phyloP scores from a whole-genome alignment of 2,888 invertebrate genomes.

The Dasysyrphus tricinctus region DNA sequence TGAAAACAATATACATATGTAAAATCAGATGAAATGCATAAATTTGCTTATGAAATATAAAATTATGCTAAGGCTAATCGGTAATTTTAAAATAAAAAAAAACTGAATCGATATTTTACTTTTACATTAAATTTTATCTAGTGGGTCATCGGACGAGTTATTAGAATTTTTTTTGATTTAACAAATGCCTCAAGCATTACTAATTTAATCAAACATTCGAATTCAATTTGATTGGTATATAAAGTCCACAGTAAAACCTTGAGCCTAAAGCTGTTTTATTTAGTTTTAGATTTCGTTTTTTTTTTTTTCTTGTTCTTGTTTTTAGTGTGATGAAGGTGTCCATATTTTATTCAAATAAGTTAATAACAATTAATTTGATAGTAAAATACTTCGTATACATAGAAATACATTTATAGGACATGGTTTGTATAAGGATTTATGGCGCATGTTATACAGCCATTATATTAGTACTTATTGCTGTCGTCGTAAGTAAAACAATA shows the following conservation, averaged over 20 bases:
- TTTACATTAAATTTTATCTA: neutral
- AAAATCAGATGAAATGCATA: neutral
- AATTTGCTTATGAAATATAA: neutral
- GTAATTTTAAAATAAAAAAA: too few species aligned
- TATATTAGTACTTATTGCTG: too few species aligned
- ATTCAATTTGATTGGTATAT: neutral
- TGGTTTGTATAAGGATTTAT: too few species aligned
- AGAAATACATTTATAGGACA: neutral
- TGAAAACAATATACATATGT: too few species aligned
- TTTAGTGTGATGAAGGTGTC: neutral
- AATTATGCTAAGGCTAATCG: conserved; percentile 18
- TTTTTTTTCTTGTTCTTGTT: neutral
- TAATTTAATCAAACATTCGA: neutral
- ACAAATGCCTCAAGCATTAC: neutral
- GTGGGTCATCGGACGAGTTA: conserved; percentile 22
- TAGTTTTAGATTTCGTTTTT: neutral
- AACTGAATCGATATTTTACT: neutral
- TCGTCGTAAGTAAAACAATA: too few species aligned
- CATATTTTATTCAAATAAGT: conserved; percentile 9
- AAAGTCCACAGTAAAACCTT: neutral
- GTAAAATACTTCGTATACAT: neutral
- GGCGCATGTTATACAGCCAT: too few species aligned
- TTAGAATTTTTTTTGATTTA: neutral
- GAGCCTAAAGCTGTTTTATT: neutral
- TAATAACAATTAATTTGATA: conserved; percentile 7